phyloP scores from a whole-genome alignment of 1,140 invertebrate genomes.

The Listronotus oregonensis region DNA sequence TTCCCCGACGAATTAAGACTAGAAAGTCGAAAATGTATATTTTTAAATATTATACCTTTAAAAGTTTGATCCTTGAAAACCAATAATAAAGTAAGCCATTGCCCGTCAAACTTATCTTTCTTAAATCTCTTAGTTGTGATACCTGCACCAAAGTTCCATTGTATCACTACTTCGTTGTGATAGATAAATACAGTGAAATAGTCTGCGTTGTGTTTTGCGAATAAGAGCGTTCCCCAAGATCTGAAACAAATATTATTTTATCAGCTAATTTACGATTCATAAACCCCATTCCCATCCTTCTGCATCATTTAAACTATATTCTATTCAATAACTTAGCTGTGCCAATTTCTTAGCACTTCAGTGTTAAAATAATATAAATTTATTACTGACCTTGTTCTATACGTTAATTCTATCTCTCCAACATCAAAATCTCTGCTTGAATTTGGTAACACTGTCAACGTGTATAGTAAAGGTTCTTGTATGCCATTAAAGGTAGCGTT shows the following conservation, averaged over 20 bases:
- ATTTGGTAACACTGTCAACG: constrained; percentile 51
- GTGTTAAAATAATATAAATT: too few species aligned
- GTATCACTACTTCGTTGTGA: constrained; percentile 68
- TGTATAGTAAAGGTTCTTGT: constrained; percentile 64
- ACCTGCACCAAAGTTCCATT: constrained; percentile 65
- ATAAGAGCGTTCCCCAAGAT: constrained; percentile 73
- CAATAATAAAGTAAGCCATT: constrained; percentile 72
- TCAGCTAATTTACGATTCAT: too few species aligned
- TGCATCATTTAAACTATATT: too few species aligned
- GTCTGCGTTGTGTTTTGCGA: constrained; percentile 62
- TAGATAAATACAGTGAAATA: constrained; percentile 75
- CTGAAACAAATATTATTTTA: constrained; percentile 51
- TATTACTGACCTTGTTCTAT: constrained; percentile 60
- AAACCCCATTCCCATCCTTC: too few species aligned
- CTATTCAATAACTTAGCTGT: too few species aligned
- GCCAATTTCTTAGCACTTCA: too few species aligned
- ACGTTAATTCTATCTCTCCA: constrained; percentile 64
- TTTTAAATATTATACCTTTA: constrained; percentile 49
- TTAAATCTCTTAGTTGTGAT: constrained; percentile 61
- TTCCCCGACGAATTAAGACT: too few species aligned
- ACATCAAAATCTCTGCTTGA: constrained; percentile 43
- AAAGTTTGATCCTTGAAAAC: constrained; percentile 62
- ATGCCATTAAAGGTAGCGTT: constrained; percentile 84
- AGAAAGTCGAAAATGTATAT: too few species aligned
- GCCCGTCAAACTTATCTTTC: constrained; percentile 65